A percentile compares a stretch with the other conserved stretches of the same genome.
phyloP scores from a whole-genome alignment of 2,888 invertebrate species.

The Odontomyia ornata region DNA sequence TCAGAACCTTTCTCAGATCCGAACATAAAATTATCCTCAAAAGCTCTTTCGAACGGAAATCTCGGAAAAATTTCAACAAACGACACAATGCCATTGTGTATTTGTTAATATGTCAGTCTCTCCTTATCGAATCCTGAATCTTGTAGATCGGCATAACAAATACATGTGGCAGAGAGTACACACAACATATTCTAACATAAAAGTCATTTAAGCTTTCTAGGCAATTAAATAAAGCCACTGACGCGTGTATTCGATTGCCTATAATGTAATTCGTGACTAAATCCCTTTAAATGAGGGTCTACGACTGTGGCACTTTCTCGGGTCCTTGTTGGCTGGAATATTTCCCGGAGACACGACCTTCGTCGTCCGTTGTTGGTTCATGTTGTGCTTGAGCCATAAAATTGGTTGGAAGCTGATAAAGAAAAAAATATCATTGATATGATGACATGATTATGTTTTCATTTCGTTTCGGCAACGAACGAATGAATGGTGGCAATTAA shows the following conservation, averaged over 20 bases:
- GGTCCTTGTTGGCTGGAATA: neutral
- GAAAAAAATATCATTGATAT: neutral
- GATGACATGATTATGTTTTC: neutral
- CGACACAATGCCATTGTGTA: neutral
- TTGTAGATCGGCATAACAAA: neutral
- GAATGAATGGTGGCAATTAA: slow-evolving; percentile 34
- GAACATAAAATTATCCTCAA: no score
- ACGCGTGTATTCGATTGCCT: slow-evolving; percentile 17
- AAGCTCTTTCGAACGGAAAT: no score
- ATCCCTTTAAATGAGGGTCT: slow-evolving; percentile 18
- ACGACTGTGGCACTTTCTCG: neutral
- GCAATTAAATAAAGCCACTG: slow-evolving; percentile 39
- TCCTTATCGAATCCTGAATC: neutral
- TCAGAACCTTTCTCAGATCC: no score
- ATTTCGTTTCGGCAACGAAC: neutral
- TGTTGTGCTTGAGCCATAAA: neutral
- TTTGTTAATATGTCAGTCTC: neutral
- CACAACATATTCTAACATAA: slow-evolving; percentile 4
- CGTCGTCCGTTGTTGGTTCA: neutral
- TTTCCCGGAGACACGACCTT: neutral
- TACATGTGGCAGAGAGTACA: neutral
- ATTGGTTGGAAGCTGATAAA: neutral
- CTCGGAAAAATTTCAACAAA: neutral
- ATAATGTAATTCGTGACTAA: slow-evolving; percentile 25
- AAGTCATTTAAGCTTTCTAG: slow-evolving; percentile 37